Base-by-base conservation (phyloP, 2,888 invertebrate species). In the Hemicrepidius hirtus region DNA sequence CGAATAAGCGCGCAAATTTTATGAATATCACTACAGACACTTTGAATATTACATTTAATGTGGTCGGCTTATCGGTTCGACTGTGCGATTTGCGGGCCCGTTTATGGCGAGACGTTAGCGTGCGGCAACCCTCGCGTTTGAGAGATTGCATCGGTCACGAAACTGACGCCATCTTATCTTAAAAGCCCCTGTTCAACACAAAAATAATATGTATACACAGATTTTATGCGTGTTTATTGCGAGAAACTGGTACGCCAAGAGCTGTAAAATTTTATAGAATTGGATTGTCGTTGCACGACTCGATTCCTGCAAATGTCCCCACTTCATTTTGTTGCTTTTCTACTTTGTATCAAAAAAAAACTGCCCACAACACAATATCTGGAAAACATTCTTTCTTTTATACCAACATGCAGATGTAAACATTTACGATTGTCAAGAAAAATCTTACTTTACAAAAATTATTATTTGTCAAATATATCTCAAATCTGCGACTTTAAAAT, bases 131-230 rank as follows among this genome's bases (percentile, higher is more conserved):
- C 68, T 66, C 65, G 72, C 66, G 67, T 73, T 73, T 72, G 71
- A 71, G 73, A 74, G 75, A 78, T 78, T 78, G 70, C 75, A 78
- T 78, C 76, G 75, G 76, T 76, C 75, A 76, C 75, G 75, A 76
- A 78, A 70, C 68, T 76, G 75, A 76, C 78, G 78, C 78, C 76
- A 75, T 75, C 75, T 76, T 78, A 78, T 78, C 78, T 76, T 71
- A 73, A 68, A 75, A 76, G 57, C 65, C 68, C 64, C 76, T 72
- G 74, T 76, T 74, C 73, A 74, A 76, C 76, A 76, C 76, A 74
- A 65, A 76, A 76, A 74, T 76, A 74, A 74, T 71, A 76, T 68
- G 68, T 60, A 68, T 60, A 68, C 50, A 68, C 66, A 65, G 64
- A 65, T 65, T 65, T 65, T 65, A 65, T 65, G 50, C 50, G 64